Evolutionary conservation across 2,113 vertebrate genomes (phyloP), one percentile per base, ranked within the genome.

Genomic region (Cygnus atratus): DNA sequence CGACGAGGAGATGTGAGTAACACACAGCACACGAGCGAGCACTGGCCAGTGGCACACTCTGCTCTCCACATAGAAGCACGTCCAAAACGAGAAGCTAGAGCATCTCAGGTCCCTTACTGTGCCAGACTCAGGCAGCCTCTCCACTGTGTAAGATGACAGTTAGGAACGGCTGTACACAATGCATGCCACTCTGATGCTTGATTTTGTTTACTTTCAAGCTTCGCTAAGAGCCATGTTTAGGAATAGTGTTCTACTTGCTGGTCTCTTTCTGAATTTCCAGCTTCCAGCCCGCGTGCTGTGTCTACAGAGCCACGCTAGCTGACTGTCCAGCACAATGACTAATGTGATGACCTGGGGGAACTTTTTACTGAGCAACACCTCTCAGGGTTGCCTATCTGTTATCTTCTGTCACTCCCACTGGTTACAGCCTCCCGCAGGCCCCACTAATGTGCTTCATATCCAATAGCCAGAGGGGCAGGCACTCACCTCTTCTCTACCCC

Each of bases 201-300:
- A 31, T 26, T 66, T 44, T 29, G 8, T 18, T 71, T 50, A 59
- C 19, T 63, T 63, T 58, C 11, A 71, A 41, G 10, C 39, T 80
- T 65, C 35, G 9, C 46, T 68, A 20, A 33, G 61, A 67, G 37
- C 55, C 50, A 10, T 39, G 29, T 83, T 39, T 5, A 63, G 71
- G 83, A 46, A 41, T 4, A 7, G 25, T 17, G 0, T 3, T 33
- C 17, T 17, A n/a, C 50, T 55, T 46, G 57, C 8, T 1, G 43
- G 28, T 43, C 24, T 55, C 66, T n/a, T 28, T 3, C 50, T 35
- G 48, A 58, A n/a, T 20, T 35, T 7, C 50, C 70, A 84, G 74
- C 24, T 41, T n/a, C 39, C 61, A 22, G 8, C 37, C 41, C 0
- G 0, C 5, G 3, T 0, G 10, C 82, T 50, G 57, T 0, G 1